Evolutionary conservation across 2,888 invertebrate species (phyloP).

Genomic region (Agrenia bidenticulata): DNA sequence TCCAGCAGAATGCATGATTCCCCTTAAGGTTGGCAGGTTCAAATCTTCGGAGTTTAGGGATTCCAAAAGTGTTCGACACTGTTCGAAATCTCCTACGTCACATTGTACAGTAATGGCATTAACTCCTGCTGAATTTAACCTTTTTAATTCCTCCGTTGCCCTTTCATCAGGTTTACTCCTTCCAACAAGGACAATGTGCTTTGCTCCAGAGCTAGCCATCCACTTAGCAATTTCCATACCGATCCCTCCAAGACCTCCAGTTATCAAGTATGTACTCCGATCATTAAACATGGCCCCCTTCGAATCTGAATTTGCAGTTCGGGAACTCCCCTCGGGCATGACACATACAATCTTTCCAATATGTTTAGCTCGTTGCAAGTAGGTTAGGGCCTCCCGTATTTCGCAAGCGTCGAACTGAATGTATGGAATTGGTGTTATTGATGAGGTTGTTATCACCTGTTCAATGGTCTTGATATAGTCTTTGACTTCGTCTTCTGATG

Average conservation of each 20-base stretch:
- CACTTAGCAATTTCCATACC: slow-evolving; percentile 39
- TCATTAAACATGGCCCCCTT: slow-evolving; percentile 28
- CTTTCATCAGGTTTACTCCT: slow-evolving; percentile 21
- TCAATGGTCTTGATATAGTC: neutral
- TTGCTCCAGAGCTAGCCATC: slow-evolving; percentile 37
- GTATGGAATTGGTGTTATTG: slow-evolving; percentile 26
- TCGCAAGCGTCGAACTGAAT: slow-evolving; percentile 28
- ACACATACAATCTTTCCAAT: slow-evolving; percentile 22
- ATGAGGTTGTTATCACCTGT: neutral
- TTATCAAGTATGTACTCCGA: slow-evolving; percentile 34
- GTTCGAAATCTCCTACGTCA: slow-evolving; percentile 28
- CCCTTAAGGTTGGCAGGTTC: slow-evolving; percentile 26
- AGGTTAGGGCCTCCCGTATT: slow-evolving; percentile 28
- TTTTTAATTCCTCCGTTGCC: slow-evolving; percentile 10
- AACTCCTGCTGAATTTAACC: slow-evolving; percentile 20
- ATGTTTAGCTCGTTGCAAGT: slow-evolving; percentile 32
- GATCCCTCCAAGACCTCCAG: slow-evolving; percentile 41
- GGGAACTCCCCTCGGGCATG: slow-evolving; percentile 7
- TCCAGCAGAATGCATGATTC: slow-evolving; percentile 35
- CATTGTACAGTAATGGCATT: slow-evolving; percentile 20
- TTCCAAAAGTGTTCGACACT: slow-evolving; percentile 26
- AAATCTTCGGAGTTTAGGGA: neutral
- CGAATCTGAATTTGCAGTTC: neutral
- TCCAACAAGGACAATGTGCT: slow-evolving; percentile 28
- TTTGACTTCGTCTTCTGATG: slow-evolving; percentile 12